phyloP scores from a whole-genome alignment of 2,113 vertebrate species.

The Dasyornis broadbenti region DNA sequence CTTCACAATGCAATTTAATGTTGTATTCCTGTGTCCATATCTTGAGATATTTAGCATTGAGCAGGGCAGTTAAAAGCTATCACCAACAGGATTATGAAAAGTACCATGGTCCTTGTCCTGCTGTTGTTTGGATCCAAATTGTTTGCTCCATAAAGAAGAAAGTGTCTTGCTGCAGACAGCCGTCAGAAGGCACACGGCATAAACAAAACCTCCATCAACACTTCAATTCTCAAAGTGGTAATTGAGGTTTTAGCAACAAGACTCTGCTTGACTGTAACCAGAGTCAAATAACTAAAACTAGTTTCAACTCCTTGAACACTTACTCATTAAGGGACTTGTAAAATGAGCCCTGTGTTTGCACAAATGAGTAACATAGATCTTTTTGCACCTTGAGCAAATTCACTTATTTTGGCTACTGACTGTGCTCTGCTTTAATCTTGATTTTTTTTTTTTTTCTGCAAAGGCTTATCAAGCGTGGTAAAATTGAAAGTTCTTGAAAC shows the following conservation, averaged over 20 bases:
- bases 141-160: neutral
- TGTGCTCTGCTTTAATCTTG: neutral
- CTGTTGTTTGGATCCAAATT: neutral
- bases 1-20: neutral
- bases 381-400: neutral
- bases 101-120: neutral
- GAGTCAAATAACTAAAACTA: conserved; percentile 11
- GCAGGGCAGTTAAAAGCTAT: neutral
- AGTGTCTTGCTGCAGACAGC: neutral
- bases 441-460: neutral
- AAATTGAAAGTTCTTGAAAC: neutral
- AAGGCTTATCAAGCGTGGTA: neutral
- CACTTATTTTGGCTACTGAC: neutral
- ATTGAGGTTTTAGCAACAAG: conserved; percentile 42
- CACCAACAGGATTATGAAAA: neutral
- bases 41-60: neutral
- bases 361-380: neutral
- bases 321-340: neutral
- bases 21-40: neutral
- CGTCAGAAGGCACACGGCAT: neutral
- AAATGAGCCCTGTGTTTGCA: neutral
- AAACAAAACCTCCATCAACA: conserved; percentile 14
- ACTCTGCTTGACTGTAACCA: conserved; percentile 29
- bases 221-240: conserved; percentile 8
- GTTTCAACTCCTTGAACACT: neutral